Percentiles rank a stretch among this genome's conserved stretches.
These are phyloP conservation scores for Pseudonaja textilis DNA, from an alignment of 2,113 vertebrate genomes.

Conservation along the genomic window DNA sequence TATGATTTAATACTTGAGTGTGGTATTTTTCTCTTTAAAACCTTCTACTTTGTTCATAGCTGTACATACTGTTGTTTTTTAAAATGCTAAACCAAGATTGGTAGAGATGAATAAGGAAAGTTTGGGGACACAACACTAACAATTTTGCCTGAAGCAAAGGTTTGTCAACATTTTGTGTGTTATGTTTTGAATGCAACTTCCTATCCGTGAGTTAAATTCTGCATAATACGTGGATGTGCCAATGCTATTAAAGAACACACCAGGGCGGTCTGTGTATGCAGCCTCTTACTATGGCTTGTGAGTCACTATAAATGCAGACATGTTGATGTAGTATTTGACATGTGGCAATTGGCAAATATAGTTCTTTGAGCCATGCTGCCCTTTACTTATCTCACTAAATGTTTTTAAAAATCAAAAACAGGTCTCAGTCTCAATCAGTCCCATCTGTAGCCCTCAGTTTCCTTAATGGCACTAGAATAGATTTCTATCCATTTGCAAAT, in stretches of 20 bases:
- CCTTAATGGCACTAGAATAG: neutral
- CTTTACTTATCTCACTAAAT: neutral
- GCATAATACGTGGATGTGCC: neutral
- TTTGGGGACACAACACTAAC: neutral
- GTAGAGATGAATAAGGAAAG: neutral
- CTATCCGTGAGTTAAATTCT: neutral
- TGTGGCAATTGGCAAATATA: neutral
- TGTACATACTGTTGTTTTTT: neutral
- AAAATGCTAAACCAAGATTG: neutral
- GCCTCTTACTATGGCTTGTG: neutral
- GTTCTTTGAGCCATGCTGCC: neutral
- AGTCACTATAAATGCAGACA: neutral
- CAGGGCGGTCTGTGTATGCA: neutral
- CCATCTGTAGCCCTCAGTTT: neutral
- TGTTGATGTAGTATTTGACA: neutral
- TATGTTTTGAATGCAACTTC: neutral
- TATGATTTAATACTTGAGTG: neutral
- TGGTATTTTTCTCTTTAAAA: conserved; percentile 14
- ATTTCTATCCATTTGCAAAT: neutral
- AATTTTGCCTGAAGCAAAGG: conserved; percentile 14
- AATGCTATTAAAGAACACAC: neutral
- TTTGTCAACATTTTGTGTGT: neutral
- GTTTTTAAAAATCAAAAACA: neutral
- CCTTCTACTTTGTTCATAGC: neutral
- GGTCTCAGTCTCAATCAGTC: neutral